phyloP scores from a whole-genome alignment of 2,797 vertebrate genomes.

The Ctenosaura bakeri region DNA sequence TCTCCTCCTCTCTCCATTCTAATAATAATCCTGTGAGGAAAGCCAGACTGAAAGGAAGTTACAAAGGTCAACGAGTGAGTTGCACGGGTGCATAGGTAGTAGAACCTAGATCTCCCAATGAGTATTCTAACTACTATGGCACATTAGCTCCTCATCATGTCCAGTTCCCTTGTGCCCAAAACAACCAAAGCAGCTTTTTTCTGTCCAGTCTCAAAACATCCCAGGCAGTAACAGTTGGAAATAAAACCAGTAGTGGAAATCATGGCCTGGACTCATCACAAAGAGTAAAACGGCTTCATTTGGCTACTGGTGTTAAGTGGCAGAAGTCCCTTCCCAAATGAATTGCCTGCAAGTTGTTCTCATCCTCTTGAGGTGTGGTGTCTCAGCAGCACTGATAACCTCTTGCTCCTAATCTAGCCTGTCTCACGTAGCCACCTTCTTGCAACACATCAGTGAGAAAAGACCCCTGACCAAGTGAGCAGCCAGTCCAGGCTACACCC shows the following conservation, averaged over 20 bases:
- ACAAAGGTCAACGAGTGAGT: neutral
- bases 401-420: neutral
- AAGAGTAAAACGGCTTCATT: neutral
- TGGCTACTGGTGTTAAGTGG: neutral
- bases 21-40: neutral
- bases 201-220: neutral
- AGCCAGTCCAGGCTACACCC: neutral
- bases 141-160: neutral
- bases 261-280: neutral
- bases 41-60: neutral
- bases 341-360: neutral
- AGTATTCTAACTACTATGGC: neutral
- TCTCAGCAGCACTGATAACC: neutral
- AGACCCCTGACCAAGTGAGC: neutral
- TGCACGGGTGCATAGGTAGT: neutral
- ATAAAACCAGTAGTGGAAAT: neutral
- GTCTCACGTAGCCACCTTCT: neutral
- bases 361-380: neutral
- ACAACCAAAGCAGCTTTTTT: neutral
- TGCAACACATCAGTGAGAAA: neutral
- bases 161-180: neutral
- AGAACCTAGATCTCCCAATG: neutral
- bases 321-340: neutral
- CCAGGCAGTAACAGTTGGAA: neutral
- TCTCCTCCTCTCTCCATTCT: neutral